Evolutionary conservation across 2,113 vertebrate species (phyloP).

Genomic region (Lucifuga dentata): DNA sequence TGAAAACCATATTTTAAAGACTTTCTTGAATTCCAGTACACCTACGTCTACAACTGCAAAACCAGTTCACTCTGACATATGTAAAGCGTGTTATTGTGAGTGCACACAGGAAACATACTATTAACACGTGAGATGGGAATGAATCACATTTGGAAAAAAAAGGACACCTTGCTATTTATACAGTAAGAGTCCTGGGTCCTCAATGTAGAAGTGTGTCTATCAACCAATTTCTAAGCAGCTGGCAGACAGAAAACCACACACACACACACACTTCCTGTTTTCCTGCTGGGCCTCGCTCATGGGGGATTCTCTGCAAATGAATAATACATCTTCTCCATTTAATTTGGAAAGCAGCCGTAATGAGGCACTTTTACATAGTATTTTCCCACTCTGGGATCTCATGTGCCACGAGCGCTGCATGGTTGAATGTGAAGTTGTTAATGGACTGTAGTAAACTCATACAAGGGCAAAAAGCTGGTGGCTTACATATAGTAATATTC

Average conservation of each 20-base stretch:
- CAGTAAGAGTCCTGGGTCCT: constrained; percentile 18
- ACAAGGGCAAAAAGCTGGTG: background rate
- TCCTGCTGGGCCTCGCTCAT: constrained; percentile 42
- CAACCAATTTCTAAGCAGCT: constrained; percentile 35
- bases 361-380: constrained; percentile 52
- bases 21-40: too few species aligned
- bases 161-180: constrained; percentile 21
- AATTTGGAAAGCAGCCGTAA: constrained; percentile 68
- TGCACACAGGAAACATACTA: background rate
- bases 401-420: constrained; percentile 25
- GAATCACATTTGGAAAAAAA: background rate
- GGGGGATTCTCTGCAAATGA: constrained; percentile 60
- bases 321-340: constrained; percentile 70
- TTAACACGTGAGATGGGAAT: constrained; percentile 4
- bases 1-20: too few species aligned
- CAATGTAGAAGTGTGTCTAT: background rate
- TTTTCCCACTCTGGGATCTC: constrained; percentile 24
- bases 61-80: too few species aligned
- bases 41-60: too few species aligned
- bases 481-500: constrained; percentile 1
- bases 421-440: constrained; percentile 17
- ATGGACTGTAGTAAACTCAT: constrained; percentile 38
- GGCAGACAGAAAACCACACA: constrained; percentile 37
- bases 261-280: constrained; percentile 56
- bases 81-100: background rate